phyloP scores from a whole-genome alignment of 2,797 vertebrate species.

The Molossus molossus region DNA sequence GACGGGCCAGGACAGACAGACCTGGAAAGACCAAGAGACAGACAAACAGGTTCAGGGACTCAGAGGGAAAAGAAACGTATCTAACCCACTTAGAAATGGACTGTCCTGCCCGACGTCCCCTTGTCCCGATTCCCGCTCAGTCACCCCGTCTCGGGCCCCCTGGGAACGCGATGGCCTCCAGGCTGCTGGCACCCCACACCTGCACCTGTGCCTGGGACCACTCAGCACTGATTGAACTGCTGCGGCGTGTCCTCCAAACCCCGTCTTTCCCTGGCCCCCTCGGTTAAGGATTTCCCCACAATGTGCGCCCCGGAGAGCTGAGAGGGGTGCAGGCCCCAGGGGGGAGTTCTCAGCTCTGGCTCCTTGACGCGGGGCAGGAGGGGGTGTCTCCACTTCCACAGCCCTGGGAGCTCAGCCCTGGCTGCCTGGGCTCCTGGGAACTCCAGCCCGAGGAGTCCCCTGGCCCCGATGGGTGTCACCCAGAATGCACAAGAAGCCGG shows the following conservation, averaged over 20 bases:
- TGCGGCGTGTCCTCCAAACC: neutral
- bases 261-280: neutral
- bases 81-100: neutral
- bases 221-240: constrained; percentile 52
- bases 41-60: neutral
- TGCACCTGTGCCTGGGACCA: neutral
- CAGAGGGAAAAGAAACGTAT: neutral
- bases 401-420: rapidly evolving
- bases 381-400: too few relatives aligned
- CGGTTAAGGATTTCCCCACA: neutral
- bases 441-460: neutral
- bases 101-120: neutral
- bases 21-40: neutral
- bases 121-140: neutral
- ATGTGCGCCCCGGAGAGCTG: neutral
- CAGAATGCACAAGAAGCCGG: constrained; percentile 65
- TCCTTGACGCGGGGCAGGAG: rapidly evolving
- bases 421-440: neutral
- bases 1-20: neutral
- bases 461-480: constrained; percentile 54
- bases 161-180: neutral
- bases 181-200: constrained; percentile 17
- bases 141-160: neutral
- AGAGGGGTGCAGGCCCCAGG: neutral
- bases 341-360: neutral